Evolutionary conservation across 2,797 vertebrate species (phyloP).

Genomic region (Syncerus caffer): DNA sequence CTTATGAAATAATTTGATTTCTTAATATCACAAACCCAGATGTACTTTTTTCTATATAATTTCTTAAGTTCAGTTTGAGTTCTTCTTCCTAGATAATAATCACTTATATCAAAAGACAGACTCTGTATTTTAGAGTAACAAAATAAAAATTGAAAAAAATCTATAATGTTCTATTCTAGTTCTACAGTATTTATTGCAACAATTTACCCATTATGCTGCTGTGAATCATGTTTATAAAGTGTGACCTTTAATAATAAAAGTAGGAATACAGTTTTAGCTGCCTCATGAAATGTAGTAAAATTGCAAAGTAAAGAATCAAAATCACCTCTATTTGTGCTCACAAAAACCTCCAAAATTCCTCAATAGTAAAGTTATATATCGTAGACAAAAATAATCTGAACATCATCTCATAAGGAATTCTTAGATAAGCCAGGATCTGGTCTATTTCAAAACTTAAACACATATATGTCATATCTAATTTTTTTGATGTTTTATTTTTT

Average conservation of each 20-base stretch:
- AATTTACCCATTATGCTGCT: not conserved
- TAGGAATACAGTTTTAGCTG: not conserved
- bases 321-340: slow-evolving; percentile 38
- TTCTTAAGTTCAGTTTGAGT: not conserved
- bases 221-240: not conserved
- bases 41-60: not conserved
- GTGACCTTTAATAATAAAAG: not conserved
- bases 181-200: not conserved
- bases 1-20: not conserved
- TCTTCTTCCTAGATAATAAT: not conserved
- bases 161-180: not conserved
- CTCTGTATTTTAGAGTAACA: not conserved
- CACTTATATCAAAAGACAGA: not conserved
- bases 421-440: not conserved
- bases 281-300: slow-evolving; percentile 52
- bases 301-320: slow-evolving; percentile 50
- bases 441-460: not conserved
- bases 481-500: too few species aligned
- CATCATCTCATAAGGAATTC: not conserved
- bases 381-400: not conserved
- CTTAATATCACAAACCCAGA: not conserved
- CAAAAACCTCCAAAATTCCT: slow-evolving; percentile 50
- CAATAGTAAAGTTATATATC: not conserved
- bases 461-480: not conserved
- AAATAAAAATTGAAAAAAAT: not conserved